Conservation (phyloP, 2,888 invertebrate species). For the Villa cingulata region DNA sequence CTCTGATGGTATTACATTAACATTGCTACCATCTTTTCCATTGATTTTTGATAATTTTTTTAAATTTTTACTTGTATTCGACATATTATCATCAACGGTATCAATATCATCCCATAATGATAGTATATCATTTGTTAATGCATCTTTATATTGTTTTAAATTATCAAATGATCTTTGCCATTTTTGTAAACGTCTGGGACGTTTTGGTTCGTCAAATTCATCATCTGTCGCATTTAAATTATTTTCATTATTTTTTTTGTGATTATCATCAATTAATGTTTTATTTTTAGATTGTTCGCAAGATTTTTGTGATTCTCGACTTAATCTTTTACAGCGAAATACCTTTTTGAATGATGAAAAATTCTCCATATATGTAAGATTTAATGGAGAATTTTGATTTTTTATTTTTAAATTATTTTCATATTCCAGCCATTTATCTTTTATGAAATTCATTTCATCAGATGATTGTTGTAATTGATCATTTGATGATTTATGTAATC, state of each 20-base stretch:
- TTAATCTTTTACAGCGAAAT: constrained; percentile 18
- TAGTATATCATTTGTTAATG: constrained; percentile 19
- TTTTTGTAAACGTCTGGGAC: constrained; percentile 13
- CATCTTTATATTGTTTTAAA: constrained; percentile 21
- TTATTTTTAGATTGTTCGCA: too few relatives aligned
- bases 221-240: neutral
- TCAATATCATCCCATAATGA: constrained; percentile 9
- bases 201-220: neutral
- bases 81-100: neutral
- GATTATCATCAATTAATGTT: too few relatives aligned
- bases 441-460: neutral
- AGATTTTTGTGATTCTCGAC: neutral
- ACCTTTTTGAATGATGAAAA: constrained; percentile 20
- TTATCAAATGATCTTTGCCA: constrained; percentile 21
- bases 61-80: too few relatives aligned
- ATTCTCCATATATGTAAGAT: constrained; percentile 5
- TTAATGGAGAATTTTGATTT: neutral
- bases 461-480: neutral
- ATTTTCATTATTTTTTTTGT: neutral
- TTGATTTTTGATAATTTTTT: neutral
- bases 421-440: neutral
- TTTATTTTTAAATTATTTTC: neutral
- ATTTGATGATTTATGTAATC: neutral
- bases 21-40: neutral
- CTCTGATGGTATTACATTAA: too few relatives aligned